phyloP scores from a whole-genome alignment of 2,113 vertebrate species.

The Caranx ignobilis region DNA sequence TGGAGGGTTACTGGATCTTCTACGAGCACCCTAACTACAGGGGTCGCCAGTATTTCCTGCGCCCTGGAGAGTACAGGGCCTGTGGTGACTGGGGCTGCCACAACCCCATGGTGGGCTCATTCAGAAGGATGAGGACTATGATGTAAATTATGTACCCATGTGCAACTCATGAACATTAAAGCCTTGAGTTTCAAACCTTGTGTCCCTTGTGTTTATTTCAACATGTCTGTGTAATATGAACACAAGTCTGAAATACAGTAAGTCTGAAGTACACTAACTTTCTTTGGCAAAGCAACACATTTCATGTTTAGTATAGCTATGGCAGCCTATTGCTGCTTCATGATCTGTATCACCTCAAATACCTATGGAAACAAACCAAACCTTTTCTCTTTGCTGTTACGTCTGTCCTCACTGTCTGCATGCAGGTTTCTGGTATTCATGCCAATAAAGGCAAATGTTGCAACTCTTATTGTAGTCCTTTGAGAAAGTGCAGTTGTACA shows the following conservation, averaged over 20 bases:
- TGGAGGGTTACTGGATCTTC: constrained; percentile 84
- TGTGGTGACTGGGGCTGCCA: constrained; percentile 83
- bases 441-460: constrained; percentile 75
- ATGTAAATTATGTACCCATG: constrained; percentile 60
- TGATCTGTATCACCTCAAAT: not conserved
- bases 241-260: not conserved
- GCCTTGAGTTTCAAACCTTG: constrained; percentile 41
- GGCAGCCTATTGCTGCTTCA: not conserved
- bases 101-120: constrained; percentile 83
- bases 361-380: constrained; percentile 9
- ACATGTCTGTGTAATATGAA: not conserved
- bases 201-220: constrained; percentile 33
- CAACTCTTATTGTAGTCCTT: constrained; percentile 73
- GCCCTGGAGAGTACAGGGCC: constrained; percentile 81
- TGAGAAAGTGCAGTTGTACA: constrained; percentile 77
- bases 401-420: not conserved
- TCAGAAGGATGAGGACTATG: constrained; percentile 81
- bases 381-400: constrained; percentile 3
- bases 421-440: constrained; percentile 39
- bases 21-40: constrained; percentile 85
- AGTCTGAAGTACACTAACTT: not conserved
- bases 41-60: constrained; percentile 84
- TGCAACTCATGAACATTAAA: constrained; percentile 65
- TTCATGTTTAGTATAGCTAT: not conserved
- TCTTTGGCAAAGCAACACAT: not conserved